Evolutionary conservation across 1,140 invertebrate species (phyloP).

Genomic region (Aphelinus atriplicis): DNA sequence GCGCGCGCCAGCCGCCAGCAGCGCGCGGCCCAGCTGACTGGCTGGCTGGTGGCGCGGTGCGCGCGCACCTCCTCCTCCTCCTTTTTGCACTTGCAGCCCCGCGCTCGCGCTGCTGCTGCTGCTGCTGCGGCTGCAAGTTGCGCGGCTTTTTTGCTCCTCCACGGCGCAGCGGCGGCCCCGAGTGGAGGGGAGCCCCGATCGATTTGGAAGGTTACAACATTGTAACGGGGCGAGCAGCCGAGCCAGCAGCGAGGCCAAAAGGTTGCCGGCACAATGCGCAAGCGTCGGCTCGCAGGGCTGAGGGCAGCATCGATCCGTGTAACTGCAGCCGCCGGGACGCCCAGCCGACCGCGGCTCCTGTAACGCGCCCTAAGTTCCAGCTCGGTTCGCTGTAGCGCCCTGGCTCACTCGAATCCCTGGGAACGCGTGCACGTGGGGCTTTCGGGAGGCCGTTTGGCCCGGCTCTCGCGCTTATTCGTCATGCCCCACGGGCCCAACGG

Average conservation of each 20-base stretch:
- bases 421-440: no score
- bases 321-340: constrained; percentile 30
- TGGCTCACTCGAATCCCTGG: no score
- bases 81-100: constrained; percentile 10
- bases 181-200: not conserved
- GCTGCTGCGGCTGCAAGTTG: not conserved
- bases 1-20: constrained; percentile 50
- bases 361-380: no score
- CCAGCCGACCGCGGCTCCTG: no score
- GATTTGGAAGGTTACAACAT: constrained; percentile 23
- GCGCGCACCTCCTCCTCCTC: constrained; percentile 11
- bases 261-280: constrained; percentile 12
- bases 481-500: no score
- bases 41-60: constrained; percentile 29
- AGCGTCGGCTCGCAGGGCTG: not conserved
- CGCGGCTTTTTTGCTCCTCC: not conserved
- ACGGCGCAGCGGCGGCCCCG: not conserved
- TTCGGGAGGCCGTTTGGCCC: no score
- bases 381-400: no score
- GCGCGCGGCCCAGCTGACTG: constrained; percentile 44
- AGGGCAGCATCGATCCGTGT: constrained; percentile 27
- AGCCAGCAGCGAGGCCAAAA: not conserved
- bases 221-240: constrained; percentile 1
- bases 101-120: not conserved
- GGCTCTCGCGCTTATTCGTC: no score